Conservation (phyloP, 2,113 vertebrate species). For the Trogon melanurus region DNA sequence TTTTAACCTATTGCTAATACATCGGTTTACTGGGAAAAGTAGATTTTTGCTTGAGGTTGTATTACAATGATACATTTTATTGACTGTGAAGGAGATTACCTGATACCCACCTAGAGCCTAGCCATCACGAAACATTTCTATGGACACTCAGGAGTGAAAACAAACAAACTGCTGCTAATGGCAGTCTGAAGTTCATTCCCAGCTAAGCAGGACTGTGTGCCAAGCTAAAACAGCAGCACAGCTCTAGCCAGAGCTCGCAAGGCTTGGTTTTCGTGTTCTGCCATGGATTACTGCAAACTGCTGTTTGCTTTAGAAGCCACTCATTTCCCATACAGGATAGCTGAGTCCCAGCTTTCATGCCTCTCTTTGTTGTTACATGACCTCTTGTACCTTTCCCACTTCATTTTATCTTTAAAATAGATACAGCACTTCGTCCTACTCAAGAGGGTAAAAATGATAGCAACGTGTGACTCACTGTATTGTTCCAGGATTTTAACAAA, state of each 20-base stretch:
- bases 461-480: conserved; percentile 32
- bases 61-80: background rate
- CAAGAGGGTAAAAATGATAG: conserved; percentile 41
- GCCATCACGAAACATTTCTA: background rate
- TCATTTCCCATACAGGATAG: conserved; percentile 13
- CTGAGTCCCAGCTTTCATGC: background rate
- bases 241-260: background rate
- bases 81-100: background rate
- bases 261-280: background rate
- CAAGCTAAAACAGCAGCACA: background rate
- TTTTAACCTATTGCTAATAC: background rate
- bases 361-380: conserved; percentile 24
- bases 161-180: conserved; percentile 12
- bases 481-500: conserved; percentile 22
- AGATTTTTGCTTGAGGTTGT: background rate
- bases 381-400: conserved; percentile 60
- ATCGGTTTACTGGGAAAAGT: background rate
- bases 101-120: background rate
- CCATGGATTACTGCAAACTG: background rate
- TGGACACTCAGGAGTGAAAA: background rate
- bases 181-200: conserved; percentile 30
- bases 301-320: conserved; percentile 34
- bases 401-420: conserved; percentile 63
- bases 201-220: background rate
- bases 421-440: conserved; percentile 48